phyloP scores from a whole-genome alignment of 2,888 invertebrate genomes.

The Eurytoma californica region DNA sequence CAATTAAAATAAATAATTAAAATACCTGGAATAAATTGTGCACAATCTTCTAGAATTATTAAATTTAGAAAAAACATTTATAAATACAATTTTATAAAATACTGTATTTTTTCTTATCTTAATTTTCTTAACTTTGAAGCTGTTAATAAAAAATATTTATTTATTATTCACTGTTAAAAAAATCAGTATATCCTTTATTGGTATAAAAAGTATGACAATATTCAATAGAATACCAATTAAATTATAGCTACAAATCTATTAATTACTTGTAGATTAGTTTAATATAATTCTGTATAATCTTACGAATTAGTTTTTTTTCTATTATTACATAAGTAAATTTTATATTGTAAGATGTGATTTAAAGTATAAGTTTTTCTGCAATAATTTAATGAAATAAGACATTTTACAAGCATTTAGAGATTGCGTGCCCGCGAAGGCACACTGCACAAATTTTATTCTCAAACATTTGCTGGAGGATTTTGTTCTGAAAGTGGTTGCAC shows the following conservation, averaged over 20 bases:
- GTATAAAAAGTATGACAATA: slow-evolving; percentile 28
- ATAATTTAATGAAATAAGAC: slow-evolving; percentile 15
- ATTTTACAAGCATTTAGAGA: slow-evolving; percentile 17
- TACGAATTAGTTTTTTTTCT: background rate
- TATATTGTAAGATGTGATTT: background rate
- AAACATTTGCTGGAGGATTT: slow-evolving; percentile 67
- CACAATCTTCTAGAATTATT: background rate
- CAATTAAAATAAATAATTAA: slow-evolving; percentile 1
- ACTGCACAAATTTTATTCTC: slow-evolving; percentile 53
- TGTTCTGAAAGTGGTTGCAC: slow-evolving; percentile 74
- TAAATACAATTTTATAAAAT: slow-evolving; percentile 13
- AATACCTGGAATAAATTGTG: background rate
- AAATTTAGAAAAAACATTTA: slow-evolving; percentile 9
- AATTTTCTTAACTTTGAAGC: slow-evolving; percentile 2
- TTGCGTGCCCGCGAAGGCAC: no score
- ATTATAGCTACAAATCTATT: slow-evolving; percentile 16
- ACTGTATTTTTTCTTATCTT: slow-evolving; percentile 2
- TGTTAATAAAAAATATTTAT: slow-evolving; percentile 20
- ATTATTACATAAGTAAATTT: background rate
- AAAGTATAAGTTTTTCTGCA: slow-evolving; percentile 10
- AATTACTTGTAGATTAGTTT: slow-evolving; percentile 12
- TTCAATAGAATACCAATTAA: slow-evolving; percentile 1
- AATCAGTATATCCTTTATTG: background rate
- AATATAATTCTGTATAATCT: background rate
- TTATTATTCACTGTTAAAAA: slow-evolving; percentile 9